phyloP scores from a whole-genome alignment of 2,113 vertebrate species.

The Dasyornis broadbenti region DNA sequence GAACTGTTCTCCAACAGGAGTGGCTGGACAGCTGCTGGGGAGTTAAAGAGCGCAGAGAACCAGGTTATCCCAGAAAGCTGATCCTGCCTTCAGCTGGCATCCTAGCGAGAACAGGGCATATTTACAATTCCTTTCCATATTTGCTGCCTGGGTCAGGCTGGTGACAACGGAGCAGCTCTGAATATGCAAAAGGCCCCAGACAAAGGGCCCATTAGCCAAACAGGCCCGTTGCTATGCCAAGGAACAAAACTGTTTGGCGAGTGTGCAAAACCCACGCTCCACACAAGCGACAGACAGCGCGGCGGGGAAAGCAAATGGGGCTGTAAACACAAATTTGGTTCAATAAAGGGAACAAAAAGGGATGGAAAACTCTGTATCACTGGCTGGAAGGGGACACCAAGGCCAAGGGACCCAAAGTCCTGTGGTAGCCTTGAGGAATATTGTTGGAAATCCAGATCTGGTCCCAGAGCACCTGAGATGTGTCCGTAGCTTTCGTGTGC shows the following conservation, averaged over 20 bases:
- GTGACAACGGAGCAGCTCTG: constrained; percentile 47
- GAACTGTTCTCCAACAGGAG: background rate
- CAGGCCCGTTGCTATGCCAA: constrained; percentile 20
- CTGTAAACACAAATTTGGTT: background rate
- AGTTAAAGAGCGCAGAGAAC: background rate
- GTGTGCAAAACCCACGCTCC: constrained; percentile 8
- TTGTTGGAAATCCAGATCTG: background rate
- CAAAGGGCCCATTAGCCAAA: constrained; percentile 44
- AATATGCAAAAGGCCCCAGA: constrained; percentile 4
- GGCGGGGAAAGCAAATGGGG: constrained; percentile 12
- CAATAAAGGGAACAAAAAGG: background rate
- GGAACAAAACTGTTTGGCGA: constrained; percentile 17
- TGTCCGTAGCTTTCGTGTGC: background rate
- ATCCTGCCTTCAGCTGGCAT: background rate
- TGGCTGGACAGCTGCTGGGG: background rate
- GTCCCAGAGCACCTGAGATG: background rate
- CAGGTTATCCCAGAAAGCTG: background rate
- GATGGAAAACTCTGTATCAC: background rate
- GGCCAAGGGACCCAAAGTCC: background rate
- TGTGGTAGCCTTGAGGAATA: background rate
- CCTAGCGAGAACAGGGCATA: background rate
- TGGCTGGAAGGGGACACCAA: background rate
- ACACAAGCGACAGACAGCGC: background rate
- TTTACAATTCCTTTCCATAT: background rate
- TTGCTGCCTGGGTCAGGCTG: constrained; percentile 12